These are phyloP conservation scores for Drosophila tropicalis DNA, from an alignment of 1,140 invertebrate species.

Conservation along the genomic window DNA sequence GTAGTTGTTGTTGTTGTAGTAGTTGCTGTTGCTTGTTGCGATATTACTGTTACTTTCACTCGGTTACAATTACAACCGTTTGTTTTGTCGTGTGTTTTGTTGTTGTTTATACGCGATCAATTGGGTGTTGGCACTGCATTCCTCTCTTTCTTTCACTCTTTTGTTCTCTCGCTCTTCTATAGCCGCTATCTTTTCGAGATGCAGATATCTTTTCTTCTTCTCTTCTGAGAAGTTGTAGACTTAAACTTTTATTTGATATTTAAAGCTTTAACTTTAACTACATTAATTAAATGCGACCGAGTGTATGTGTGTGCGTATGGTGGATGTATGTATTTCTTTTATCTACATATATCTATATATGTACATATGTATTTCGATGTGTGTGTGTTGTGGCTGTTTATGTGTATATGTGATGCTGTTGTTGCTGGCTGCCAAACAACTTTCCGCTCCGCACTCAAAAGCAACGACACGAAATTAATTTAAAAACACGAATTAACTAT, in stretches of 20 bases:
- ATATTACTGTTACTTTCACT: slow-evolving; percentile 72
- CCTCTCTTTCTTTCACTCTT: slow-evolving; percentile 32
- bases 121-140: slow-evolving; percentile 76
- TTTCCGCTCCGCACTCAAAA: slow-evolving; percentile 34
- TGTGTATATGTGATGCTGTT: slow-evolving; percentile 65
- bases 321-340: slow-evolving; percentile 59
- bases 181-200: slow-evolving; percentile 42
- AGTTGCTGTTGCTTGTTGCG: slow-evolving; percentile 27
- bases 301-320: slow-evolving; percentile 47
- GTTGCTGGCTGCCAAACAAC: slow-evolving; percentile 61
- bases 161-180: slow-evolving; percentile 29
- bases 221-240: slow-evolving; percentile 4
- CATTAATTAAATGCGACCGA: slow-evolving; percentile 61
- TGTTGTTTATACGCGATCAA: slow-evolving; percentile 63
- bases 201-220: slow-evolving; percentile 7
- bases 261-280: slow-evolving; percentile 58
- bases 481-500: slow-evolving; percentile 47
- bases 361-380: slow-evolving; percentile 54
- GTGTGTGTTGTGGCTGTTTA: slow-evolving; percentile 39
- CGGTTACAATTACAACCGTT: slow-evolving; percentile 56
- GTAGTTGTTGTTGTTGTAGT: slow-evolving; percentile 35
- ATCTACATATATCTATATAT: slow-evolving; percentile 52
- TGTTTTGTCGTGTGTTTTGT: slow-evolving; percentile 70
- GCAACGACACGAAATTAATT: slow-evolving; percentile 40
- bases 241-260: slow-evolving; percentile 37